phyloP scores from a whole-genome alignment of 2,888 invertebrate genomes.

The Pseudanteris insignis region DNA sequence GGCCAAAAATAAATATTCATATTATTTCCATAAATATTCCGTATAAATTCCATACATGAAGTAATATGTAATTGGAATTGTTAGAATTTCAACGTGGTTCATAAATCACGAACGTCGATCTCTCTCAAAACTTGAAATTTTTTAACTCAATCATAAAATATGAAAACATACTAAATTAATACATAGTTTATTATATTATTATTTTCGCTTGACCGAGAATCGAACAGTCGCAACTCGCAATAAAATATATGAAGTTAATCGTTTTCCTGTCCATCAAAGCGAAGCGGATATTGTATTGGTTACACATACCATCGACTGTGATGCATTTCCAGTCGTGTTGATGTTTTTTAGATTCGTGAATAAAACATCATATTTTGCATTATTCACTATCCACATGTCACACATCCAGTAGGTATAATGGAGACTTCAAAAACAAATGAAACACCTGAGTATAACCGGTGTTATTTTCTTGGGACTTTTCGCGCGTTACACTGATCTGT shows the following conservation, averaged over 20 bases:
- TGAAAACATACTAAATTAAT: too few species aligned
- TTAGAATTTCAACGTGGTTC: too few species aligned
- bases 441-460: slow-evolving; percentile 29
- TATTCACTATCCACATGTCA: slow-evolving; percentile 23
- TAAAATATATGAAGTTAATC: slow-evolving; percentile 2
- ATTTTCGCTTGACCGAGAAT: too few species aligned
- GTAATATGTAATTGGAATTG: too few species aligned
- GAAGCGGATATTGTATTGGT: slow-evolving; percentile 12
- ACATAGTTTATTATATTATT: too few species aligned
- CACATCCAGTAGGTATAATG: slow-evolving; percentile 23
- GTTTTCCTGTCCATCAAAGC: slow-evolving; percentile 8
- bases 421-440: slow-evolving; percentile 33
- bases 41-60: too few species aligned
- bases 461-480: slow-evolving; percentile 7
- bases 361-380: slow-evolving; percentile 34
- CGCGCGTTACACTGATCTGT: slow-evolving; percentile 15
- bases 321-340: slow-evolving; percentile 17
- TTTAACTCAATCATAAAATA: too few species aligned
- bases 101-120: too few species aligned
- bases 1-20: too few species aligned
- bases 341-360: slow-evolving; percentile 26
- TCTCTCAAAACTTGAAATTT: too few species aligned
- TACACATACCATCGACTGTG: slow-evolving; percentile 7
- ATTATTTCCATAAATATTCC: too few species aligned
- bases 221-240: not conserved